Base-by-base conservation (phyloP, 2,888 invertebrate species). In the Drosophila atripex region DNA sequence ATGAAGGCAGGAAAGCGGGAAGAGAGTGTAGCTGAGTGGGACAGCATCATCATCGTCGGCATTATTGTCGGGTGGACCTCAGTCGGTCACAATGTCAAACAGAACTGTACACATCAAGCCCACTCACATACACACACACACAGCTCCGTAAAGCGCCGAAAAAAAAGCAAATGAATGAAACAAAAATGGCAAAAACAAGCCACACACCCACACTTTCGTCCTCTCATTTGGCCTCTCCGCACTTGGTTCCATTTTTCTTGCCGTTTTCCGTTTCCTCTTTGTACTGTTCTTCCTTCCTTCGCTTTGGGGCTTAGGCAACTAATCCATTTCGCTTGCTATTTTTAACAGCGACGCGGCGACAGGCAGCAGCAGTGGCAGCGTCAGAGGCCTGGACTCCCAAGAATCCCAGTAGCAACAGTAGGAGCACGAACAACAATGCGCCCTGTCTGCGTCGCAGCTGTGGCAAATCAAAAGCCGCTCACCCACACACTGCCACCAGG, bases 251-350 rank as follows among this genome's bases (percentile, higher is more conserved):
- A 64, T 55, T 52, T 32, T 55, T 52, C 61, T 45, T 51, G 65
- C 54, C 53, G 54, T 64, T 54, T 54, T 64, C 30, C 66, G 53
- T 43, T 65, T 66, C 55, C 66, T 55, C 50, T 66, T 66, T 23
- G 50, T 38, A 38, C 61, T 38, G 61, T 46, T 61, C 64, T 64
- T 64, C 61, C 61, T 61, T 64, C 51, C 66, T 52, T 43, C 30
- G 51, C 51, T 63, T 74, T 72, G 55, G 52, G 59, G 57, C 63
- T 35, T 49, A 47, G 71, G 76, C 68, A 75, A 75, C 78, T 83
- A 83, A 83, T 83, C 83, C 83, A 83, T 83, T 79, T 76, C 78
- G 76, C 79, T 69, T 72, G 83, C 86, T 83, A 78, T 83, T 83
- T 83, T 83, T 86, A 83, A 80, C 86, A 83, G 77, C 80, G 70